A percentile compares a stretch with the other conserved stretches of the same genome.
Conservation (phyloP, 2,797 vertebrate species). For the Diplodus puntazzo region DNA sequence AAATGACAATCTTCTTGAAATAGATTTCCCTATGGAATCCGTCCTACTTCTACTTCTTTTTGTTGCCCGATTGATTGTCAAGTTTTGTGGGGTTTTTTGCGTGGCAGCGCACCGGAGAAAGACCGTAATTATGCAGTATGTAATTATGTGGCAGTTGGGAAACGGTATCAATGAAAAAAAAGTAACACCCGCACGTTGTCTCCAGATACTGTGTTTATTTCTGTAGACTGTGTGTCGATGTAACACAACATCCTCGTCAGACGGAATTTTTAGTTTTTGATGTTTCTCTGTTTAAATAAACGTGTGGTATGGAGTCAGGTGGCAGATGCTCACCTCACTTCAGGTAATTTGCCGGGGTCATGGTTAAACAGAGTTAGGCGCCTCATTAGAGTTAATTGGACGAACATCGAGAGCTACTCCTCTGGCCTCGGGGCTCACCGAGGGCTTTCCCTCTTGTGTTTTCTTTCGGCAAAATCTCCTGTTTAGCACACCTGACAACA, state of each 20-base stretch:
- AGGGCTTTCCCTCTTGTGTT: conserved; percentile 7
- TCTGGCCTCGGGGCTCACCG: conserved; percentile 19
- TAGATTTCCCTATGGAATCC: conserved; percentile 6
- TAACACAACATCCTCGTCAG: not conserved
- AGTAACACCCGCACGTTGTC: not conserved
- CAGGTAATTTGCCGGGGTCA: conserved; percentile 23
- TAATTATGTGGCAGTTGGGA: not conserved
- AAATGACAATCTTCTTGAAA: conserved; percentile 15
- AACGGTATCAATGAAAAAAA: not conserved
- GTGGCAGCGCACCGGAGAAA: not conserved
- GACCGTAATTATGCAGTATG: not conserved
- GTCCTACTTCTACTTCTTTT: not conserved
- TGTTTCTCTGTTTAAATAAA: not conserved
- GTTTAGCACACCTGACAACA: conserved; percentile 16
- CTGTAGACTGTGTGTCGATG: not conserved
- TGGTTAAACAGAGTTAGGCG: conserved; percentile 30
- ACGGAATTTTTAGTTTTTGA: not conserved
- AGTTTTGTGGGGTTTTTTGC: conserved; percentile 2
- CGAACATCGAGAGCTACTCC: conserved; percentile 28
- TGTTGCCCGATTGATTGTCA: conserved; percentile 16
- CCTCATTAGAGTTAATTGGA: conserved; percentile 38
- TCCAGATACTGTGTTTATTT: not conserved
- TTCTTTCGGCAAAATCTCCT: conserved; percentile 7
- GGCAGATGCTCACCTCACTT: not conserved
- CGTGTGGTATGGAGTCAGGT: not conserved